Conservation (phyloP, 2,888 invertebrate genomes). For the Agonopterix alstromeriana region DNA sequence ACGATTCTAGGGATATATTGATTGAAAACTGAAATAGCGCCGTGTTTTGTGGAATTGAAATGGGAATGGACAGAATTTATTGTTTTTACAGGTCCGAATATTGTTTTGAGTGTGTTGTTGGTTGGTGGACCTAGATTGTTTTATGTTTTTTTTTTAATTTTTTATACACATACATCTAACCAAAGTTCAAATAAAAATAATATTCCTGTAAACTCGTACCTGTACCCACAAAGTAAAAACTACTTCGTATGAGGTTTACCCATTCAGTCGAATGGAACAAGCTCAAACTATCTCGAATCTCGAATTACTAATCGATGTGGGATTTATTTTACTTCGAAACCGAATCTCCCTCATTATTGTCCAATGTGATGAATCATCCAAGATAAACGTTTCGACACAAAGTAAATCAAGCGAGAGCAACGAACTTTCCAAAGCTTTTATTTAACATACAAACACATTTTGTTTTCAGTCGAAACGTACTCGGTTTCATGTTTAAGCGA, state of each 20-base stretch:
- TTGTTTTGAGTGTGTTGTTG: neutral
- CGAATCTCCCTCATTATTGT: slow-evolving; percentile 60
- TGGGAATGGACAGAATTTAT: slow-evolving; percentile 7
- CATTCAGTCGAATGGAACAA: slow-evolving; percentile 27
- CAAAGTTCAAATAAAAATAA: neutral
- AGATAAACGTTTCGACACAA: slow-evolving; percentile 59
- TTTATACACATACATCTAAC: no score
- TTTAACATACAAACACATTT: slow-evolving; percentile 24
- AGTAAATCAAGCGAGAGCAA: slow-evolving; percentile 52
- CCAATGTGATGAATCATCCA: slow-evolving; percentile 63
- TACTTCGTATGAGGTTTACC: neutral
- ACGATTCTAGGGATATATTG: slow-evolving; percentile 44
- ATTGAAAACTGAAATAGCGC: slow-evolving; percentile 46
- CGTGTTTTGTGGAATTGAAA: slow-evolving; percentile 42
- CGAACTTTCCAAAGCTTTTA: slow-evolving; percentile 45
- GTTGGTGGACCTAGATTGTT: no score
- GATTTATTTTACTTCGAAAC: slow-evolving; percentile 61
- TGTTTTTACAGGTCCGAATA: neutral
- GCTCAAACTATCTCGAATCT: slow-evolving; percentile 50
- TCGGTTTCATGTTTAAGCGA: slow-evolving; percentile 25
- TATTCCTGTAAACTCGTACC: neutral
- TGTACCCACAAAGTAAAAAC: neutral
- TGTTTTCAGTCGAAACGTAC: slow-evolving; percentile 31
- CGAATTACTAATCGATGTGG: slow-evolving; percentile 65
- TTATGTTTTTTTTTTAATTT: neutral